Base-by-base conservation (phyloP, 2,797 vertebrate genomes). In the Miichthys miiuy region DNA sequence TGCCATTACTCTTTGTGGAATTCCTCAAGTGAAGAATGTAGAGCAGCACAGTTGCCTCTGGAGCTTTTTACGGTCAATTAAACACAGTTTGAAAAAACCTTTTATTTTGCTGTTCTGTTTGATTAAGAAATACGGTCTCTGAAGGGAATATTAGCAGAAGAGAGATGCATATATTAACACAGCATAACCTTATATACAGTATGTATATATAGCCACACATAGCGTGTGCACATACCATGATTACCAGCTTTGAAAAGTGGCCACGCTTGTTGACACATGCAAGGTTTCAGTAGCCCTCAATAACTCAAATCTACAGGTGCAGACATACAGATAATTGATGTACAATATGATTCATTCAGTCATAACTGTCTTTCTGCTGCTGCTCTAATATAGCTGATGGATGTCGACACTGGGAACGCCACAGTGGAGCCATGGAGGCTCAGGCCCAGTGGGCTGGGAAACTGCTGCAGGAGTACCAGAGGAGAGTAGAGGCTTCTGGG, bases 371-470 rank as follows among this genome's bases (percentile, higher is more conserved):
- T 23, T 60, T 76, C 50, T 75, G 25, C 50, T 72, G 17, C 48
- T 75, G 67, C 42, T 86, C 1, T 56, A 21, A 0, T 50, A 4
- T 75, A 99, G 97, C 96, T 73, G 97, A 98, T 46, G 97, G 96
- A 82, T 98, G 97, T 88, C 95, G 93, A 60, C 98, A 99, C 81
- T 99, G 98, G 98, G 97, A 98, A 73, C 95, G 93, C 58, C 95
- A 98, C 93, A 97, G 96, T 42, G 95, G 96, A 77, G 97, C 97
- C 54, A 98, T 99, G 97, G 97, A 98, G 79, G 93, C 95, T 7
- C 96, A 96, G 42, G 95, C 95, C 13, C 96, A 97, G 69, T 99
- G 98, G 98, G 96, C 96, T 6, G 92, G 94, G 75, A 96, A 96
- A 61, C 88, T 99, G 86, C 94, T 97, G 79, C 91, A 93, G 82